phyloP scores from a whole-genome alignment of 1,140 invertebrate genomes.

The Drosophila bocki region DNA sequence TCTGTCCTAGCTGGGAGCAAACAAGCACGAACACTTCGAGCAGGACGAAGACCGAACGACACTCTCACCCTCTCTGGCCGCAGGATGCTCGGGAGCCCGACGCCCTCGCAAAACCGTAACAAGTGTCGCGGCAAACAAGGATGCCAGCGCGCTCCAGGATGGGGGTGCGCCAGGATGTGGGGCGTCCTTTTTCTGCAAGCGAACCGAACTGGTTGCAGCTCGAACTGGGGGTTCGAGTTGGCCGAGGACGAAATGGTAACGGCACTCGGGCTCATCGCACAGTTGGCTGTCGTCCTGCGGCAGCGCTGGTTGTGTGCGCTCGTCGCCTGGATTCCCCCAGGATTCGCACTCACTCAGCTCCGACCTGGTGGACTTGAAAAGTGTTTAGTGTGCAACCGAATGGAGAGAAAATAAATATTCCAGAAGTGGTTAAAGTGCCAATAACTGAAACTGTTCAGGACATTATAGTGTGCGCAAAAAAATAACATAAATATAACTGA shows the following conservation, averaged over 20 bases:
- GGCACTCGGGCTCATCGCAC: slow-evolving; percentile 53
- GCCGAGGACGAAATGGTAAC: slow-evolving; percentile 31
- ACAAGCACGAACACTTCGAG: slow-evolving; percentile 45
- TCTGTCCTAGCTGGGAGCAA: slow-evolving; percentile 44
- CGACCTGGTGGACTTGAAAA: slow-evolving; percentile 37
- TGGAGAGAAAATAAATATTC: slow-evolving; percentile 11
- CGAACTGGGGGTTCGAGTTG: slow-evolving; percentile 29
- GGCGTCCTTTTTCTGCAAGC: slow-evolving; percentile 22
- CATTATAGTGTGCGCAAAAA: slow-evolving; percentile 27
- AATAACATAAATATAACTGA: slow-evolving; percentile 1
- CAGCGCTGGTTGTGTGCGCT: slow-evolving; percentile 80
- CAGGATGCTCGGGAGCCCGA: background rate
- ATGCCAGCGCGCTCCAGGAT: slow-evolving; percentile 2
- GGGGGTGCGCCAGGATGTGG: slow-evolving; percentile 11
- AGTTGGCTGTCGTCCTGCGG: slow-evolving; percentile 80
- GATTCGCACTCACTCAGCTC: slow-evolving; percentile 32
- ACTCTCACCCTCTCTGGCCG: background rate
- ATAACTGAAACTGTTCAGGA: slow-evolving; percentile 40
- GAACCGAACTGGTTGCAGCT: slow-evolving; percentile 59
- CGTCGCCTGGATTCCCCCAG: slow-evolving; percentile 36
- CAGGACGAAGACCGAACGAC: slow-evolving; percentile 5
- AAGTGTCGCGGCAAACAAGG: slow-evolving; percentile 75
- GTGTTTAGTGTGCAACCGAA: slow-evolving; percentile 40
- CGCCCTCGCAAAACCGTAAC: slow-evolving; percentile 59
- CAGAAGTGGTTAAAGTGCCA: slow-evolving; percentile 41